Conservation (phyloP, 1,140 invertebrate genomes). For the Cecropterus lyciades region DNA sequence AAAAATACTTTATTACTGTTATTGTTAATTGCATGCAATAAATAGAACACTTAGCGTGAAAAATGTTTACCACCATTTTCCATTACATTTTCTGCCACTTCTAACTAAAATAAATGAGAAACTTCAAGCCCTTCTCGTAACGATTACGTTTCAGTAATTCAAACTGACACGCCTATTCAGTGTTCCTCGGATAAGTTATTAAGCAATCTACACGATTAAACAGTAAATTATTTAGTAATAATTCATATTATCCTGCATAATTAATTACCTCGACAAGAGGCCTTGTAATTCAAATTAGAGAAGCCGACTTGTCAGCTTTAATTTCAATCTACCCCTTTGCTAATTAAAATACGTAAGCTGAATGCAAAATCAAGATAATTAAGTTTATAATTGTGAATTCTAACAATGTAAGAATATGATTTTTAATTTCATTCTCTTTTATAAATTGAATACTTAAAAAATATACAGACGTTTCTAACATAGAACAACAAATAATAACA, state of each 20-base stretch:
- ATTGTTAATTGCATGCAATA: too few species aligned
- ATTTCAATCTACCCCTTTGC: constrained; percentile 24
- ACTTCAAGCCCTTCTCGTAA: neutral
- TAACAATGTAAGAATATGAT: too few species aligned
- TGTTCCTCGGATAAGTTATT: neutral
- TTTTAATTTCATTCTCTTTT: too few species aligned
- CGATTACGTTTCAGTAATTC: neutral
- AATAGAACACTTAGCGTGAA: too few species aligned
- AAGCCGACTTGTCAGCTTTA: constrained; percentile 11
- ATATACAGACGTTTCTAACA: too few species aligned
- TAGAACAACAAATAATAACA: too few species aligned
- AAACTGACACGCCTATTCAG: neutral
- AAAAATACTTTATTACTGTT: too few species aligned
- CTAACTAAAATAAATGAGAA: neutral
- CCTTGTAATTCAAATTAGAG: constrained; percentile 20
- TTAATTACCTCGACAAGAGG: constrained; percentile 10
- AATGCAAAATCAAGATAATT: neutral
- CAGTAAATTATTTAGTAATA: constrained; percentile 22
- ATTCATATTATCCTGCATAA: constrained; percentile 19
- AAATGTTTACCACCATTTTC: too few species aligned
- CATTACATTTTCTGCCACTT: too few species aligned
- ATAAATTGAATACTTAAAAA: too few species aligned
- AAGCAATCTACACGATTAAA: constrained; percentile 5
- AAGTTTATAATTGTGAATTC: neutral
- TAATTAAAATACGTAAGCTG: constrained; percentile 3